Base-by-base conservation (phyloP, 2,797 vertebrate species). In the Erithacus rubecula region DNA sequence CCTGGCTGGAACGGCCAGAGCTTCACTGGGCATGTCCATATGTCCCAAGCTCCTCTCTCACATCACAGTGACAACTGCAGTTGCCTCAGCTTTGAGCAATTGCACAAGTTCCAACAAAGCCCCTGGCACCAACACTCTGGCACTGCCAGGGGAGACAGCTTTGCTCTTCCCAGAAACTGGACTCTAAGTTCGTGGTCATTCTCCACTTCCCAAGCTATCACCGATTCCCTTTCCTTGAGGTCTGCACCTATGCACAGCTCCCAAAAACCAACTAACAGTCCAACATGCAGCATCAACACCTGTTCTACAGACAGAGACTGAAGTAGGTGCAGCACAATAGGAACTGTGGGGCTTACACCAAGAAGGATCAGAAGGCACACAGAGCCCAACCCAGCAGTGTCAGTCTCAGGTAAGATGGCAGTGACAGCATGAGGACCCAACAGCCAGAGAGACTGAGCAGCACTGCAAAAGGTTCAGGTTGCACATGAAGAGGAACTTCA, bases 11-110 rank as follows among this genome's bases (percentile, higher is more conserved):
- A 90, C 60, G 71, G 44, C 87, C 68, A 72, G 27, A 5, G 21
- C 59, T 83, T 65, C 51, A 37, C 55, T 23, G 65, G 91, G 71
- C 68, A 94, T 1, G 1, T 81, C 65, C 72, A 56, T 16, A 63
- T 91, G 74, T 60, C 49, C 65, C 52, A 56, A 1, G 44, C 8
- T 74, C 39, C 56, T 83, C 71, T 89, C 60, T 80, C 52, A 0
- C 60, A 81, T 39, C 88, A 68, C 77, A 81, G 41, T 18, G 23
- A 71, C 62, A 59, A 44, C 17, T 85, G 65, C 37, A 88, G 84
- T n/a, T 90, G 86, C 46, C 52, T 88, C 92, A 90, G 58, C 80
- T 83, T 88, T 86, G 64, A 93, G 69, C 56, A 91, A 91, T 9
- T 20, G 34, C 72, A 78, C 88, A 94, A 91, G 79, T 78, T 76